A percentile compares a stretch with the other conserved stretches of the same genome.
Conservation (phyloP, 2,113 vertebrate genomes). For the Pelecanoides urinatrix region DNA sequence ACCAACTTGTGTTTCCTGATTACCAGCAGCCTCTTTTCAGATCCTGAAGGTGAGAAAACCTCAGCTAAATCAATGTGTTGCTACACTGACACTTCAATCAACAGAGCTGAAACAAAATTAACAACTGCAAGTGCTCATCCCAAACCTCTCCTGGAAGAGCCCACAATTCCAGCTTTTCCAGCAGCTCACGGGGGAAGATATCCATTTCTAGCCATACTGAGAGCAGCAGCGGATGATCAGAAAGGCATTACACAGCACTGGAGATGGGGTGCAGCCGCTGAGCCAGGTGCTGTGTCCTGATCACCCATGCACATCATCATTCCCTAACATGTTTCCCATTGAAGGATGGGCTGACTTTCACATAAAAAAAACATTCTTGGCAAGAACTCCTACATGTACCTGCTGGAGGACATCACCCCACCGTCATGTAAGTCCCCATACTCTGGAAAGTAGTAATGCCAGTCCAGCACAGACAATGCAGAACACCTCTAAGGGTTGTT, state of each 20-base stretch:
- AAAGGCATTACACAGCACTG: background rate
- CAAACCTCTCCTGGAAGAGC: background rate
- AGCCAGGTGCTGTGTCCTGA: background rate
- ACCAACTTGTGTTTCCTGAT: background rate
- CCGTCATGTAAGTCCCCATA: accelerated
- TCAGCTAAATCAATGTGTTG: background rate
- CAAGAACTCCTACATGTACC: background rate
- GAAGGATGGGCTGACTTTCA: background rate
- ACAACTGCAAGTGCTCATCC: background rate
- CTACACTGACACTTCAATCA: background rate
- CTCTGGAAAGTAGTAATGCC: background rate
- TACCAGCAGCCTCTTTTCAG: background rate
- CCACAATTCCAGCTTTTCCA: background rate
- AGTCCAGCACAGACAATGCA: background rate
- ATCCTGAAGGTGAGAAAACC: background rate
- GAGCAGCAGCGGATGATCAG: background rate
- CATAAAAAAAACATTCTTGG: background rate
- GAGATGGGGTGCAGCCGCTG: background rate
- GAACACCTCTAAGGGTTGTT: background rate
- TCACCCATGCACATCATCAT: accelerated
- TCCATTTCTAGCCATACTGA: background rate
- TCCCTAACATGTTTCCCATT: accelerated
- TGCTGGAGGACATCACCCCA: background rate
- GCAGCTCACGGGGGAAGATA: background rate
- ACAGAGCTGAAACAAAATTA: background rate